Base-by-base conservation (phyloP, 2,888 invertebrate species). In the Mycalesis mineus region DNA sequence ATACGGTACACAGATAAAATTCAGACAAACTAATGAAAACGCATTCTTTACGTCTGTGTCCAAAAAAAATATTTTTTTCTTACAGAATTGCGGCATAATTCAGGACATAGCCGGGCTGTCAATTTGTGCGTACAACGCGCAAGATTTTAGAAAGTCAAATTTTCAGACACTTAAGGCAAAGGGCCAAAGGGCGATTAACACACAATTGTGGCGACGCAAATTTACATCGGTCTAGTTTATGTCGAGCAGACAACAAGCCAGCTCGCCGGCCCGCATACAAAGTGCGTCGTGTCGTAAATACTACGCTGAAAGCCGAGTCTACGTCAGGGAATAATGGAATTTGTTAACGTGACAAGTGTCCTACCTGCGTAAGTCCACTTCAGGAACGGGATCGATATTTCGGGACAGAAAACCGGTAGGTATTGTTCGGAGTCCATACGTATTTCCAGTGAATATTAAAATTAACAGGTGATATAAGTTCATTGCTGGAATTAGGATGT, bases 191-290 rank as follows among this genome's bases (percentile, higher is more conserved):
- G 64, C 63, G 64, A 67, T 68, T 67, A 68, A 63, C 68, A 68
- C 68, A 68, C 67, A 67, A 67, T 68, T 66, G 66, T 62, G 54
- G 50, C 57, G 49, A 62, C 60, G 60, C 60, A 65, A 66, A 63
- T 63, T 57, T 52, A 64, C 62, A 61, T 63, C 60, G 60, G 61
- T 63, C 58, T 60, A 65, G 53, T 66, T 67, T 66, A 63, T 61
- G 59, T 63, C 55, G 62, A 37, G 54, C 58, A 54, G 59, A 59
- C 66, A 66, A 65, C 61, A 60, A 61, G 61, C 63, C 58, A 57
- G 64, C 60, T 61, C 22, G 56, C 58, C 59, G 62, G 52, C 57
- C 63, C 59, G 64, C 59, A 65, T 68, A 66, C 62, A 58, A 65
- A 66, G 61, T 57, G 55, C 57, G 61, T 51, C 41, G 51, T 60